phyloP scores from a whole-genome alignment of 2,797 vertebrate genomes.

The Meriones psammophilus region DNA sequence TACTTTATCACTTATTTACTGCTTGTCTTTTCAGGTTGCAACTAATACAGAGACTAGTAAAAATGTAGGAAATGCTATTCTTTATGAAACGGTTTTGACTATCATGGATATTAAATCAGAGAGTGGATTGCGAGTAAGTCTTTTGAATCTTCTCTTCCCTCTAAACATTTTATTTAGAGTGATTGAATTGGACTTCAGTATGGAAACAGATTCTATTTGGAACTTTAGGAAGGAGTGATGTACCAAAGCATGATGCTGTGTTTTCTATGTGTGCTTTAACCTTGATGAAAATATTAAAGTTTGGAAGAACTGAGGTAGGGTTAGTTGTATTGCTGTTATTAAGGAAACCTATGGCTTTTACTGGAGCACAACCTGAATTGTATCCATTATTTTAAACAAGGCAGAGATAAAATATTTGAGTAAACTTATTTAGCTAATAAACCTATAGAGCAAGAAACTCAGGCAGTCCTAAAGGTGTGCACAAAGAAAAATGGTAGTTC shows the following conservation, averaged over 20 bases:
- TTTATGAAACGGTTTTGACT: conserved; percentile 99
- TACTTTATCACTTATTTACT: conserved; percentile 56
- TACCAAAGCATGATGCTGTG: background rate
- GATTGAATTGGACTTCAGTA: conserved; percentile 20
- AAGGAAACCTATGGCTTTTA: conserved; percentile 8
- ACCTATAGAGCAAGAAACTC: conserved; percentile 25
- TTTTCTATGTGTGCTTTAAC: conserved; percentile 47
- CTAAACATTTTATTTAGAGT: conserved; percentile 60
- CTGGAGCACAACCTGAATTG: conserved; percentile 22
- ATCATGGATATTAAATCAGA: conserved; percentile 99
- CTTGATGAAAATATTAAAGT: conserved; percentile 19
- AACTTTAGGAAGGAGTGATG: conserved; percentile 40
- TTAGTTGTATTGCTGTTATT: background rate
- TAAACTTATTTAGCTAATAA: conserved; percentile 32
- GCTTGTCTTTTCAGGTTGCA: conserved; percentile 92
- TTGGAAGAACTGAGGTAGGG: background rate
- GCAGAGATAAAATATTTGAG: background rate
- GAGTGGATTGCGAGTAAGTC: conserved; percentile 97
- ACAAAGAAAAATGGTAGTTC: background rate
- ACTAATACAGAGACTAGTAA: conserved; percentile 99
- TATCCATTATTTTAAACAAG: conserved; percentile 19
- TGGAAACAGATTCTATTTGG: conserved; percentile 56
- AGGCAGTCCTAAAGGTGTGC: background rate
- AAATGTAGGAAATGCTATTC: conserved; percentile 99
- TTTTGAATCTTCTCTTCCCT: conserved; percentile 54